phyloP scores from a whole-genome alignment of 1,140 invertebrate genomes.

The Drosophila chauvacae region DNA sequence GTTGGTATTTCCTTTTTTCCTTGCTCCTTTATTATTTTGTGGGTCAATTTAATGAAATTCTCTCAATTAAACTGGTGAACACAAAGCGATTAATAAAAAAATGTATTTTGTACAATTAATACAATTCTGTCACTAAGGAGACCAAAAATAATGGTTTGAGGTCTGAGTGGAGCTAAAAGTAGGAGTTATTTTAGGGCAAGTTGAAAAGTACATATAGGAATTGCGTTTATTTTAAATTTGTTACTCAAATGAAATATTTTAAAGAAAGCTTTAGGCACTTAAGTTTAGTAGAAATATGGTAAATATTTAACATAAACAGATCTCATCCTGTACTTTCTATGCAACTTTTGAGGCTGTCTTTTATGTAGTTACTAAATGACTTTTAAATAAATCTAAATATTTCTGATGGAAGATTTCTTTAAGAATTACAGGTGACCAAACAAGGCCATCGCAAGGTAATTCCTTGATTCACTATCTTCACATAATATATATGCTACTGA shows the following conservation, averaged over 20 bases:
- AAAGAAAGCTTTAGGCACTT: too few relatives aligned
- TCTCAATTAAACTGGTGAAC: neutral
- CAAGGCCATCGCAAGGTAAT: slow-evolving; percentile 20
- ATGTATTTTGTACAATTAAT: neutral
- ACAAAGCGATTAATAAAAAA: slow-evolving; percentile 1
- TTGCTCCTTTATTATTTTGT: slow-evolving; percentile 15
- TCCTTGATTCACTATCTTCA: slow-evolving; percentile 19
- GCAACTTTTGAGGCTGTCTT: neutral
- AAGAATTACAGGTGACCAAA: slow-evolving; percentile 41
- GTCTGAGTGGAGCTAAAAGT: neutral
- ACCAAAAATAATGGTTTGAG: neutral
- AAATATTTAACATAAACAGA: neutral
- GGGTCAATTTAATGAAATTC: slow-evolving; percentile 20
- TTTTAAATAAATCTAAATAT: neutral
- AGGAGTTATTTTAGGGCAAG: neutral
- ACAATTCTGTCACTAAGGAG: neutral
- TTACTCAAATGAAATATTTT: too few relatives aligned
- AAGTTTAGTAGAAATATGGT: neutral
- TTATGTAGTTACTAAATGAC: too few relatives aligned
- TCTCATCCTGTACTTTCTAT: neutral
- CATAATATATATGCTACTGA: slow-evolving; percentile 34
- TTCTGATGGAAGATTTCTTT: neutral
- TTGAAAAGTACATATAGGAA: neutral
- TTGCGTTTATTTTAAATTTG: neutral
- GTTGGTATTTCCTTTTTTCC: slow-evolving; percentile 10